These are phyloP conservation scores for Chesias legatella DNA, from an alignment of 2,888 invertebrate species.

Conservation along the genomic window DNA sequence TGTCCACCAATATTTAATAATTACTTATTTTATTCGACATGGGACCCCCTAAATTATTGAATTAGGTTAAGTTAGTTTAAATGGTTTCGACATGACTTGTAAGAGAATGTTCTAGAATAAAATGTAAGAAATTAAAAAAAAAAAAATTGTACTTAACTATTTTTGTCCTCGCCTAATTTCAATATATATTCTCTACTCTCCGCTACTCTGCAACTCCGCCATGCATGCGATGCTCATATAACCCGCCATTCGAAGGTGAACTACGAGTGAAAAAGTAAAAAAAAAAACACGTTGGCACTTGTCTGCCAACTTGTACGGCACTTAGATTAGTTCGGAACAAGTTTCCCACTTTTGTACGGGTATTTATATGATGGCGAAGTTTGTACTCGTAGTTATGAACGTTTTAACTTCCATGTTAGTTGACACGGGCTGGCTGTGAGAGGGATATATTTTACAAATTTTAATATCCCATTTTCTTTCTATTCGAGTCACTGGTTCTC, in stretches of 20 bases:
- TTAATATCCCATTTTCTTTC: slow-evolving; percentile 5
- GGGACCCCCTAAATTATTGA: too few species aligned
- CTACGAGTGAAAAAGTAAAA: slow-evolving; percentile 52
- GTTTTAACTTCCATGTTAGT: slow-evolving; percentile 1
- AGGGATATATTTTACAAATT: neutral
- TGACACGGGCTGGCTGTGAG: too few species aligned
- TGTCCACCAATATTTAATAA: too few species aligned
- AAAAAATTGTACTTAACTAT: neutral
- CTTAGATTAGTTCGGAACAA: slow-evolving; percentile 73
- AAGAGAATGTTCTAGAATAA: too few species aligned
- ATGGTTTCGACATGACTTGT: too few species aligned
- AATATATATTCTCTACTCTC: slow-evolving; percentile 20
- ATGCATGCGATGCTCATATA: slow-evolving; percentile 78
- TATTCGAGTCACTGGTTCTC: too few species aligned
- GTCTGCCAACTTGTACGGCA: slow-evolving; percentile 71
- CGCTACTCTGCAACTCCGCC: slow-evolving; percentile 44
- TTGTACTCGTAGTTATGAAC: slow-evolving; percentile 21
- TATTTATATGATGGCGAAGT: slow-evolving; percentile 11
- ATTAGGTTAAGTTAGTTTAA: too few species aligned
- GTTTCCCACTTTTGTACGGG: slow-evolving; percentile 20
- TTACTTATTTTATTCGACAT: too few species aligned
- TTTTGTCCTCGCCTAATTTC: too few species aligned
- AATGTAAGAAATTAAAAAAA: neutral
- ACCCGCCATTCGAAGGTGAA: slow-evolving; percentile 54
- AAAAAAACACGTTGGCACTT: slow-evolving; percentile 66